Percentiles rank a stretch among this genome's conserved stretches.
Evolutionary conservation across 2,888 invertebrate genomes (phyloP).

Genomic region (Acrobasis repandana): DNA sequence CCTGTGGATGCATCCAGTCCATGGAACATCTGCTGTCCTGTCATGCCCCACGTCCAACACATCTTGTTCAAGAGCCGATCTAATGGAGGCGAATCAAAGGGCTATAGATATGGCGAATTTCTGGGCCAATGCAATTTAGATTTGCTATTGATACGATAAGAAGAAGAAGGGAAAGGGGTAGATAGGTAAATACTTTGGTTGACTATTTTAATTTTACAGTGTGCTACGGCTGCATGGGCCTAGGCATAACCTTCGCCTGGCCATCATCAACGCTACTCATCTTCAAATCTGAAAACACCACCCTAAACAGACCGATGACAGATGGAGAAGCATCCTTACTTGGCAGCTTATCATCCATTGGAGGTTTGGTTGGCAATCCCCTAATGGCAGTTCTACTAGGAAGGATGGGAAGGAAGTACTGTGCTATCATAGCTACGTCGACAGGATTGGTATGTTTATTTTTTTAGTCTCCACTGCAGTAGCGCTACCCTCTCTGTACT

Average conservation of each 20-base stretch:
- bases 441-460: constrained; percentile 50
- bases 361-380: constrained; percentile 53
- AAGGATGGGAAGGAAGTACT: constrained; percentile 53
- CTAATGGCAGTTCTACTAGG: constrained; percentile 48
- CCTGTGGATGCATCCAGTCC: no score
- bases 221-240: constrained; percentile 50
- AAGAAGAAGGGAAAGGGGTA: no score
- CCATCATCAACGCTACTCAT: constrained; percentile 58
- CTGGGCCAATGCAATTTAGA: no score
- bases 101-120: no score
- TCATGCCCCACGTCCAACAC: no score
- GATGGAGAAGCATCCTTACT: constrained; percentile 54
- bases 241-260: constrained; percentile 61
- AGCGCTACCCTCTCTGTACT: no score
- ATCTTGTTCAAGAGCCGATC: no score
- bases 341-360: constrained; percentile 58
- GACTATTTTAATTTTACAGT: constrained; percentile 47
- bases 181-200: no score
- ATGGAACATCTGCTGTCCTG: no score
- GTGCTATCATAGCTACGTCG: constrained; percentile 41
- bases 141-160: no score
- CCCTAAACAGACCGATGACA: constrained; percentile 58
- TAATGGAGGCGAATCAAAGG: no score
- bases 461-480: not conserved
- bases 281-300: constrained; percentile 57